phyloP scores from a whole-genome alignment of 2,113 vertebrate genomes.

The Argyrosomus japonicus region DNA sequence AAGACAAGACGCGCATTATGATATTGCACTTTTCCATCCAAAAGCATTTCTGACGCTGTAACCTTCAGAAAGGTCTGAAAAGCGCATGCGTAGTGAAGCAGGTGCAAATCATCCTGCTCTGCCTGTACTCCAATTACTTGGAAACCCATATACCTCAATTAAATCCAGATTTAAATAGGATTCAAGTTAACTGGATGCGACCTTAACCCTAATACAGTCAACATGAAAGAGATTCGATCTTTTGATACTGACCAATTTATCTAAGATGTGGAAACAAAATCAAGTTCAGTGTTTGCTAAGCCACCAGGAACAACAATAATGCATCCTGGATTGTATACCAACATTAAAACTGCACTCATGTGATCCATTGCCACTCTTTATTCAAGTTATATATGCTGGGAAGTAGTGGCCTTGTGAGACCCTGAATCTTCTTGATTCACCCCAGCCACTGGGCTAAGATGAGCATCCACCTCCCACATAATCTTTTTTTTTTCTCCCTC shows the following conservation, averaged over 20 bases:
- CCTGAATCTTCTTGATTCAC: conserved; percentile 19
- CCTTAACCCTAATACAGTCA: background rate
- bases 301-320: background rate
- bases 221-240: background rate
- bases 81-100: conserved; percentile 3
- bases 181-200: conserved; percentile 34
- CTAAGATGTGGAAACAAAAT: background rate
- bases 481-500: conserved; percentile 26
- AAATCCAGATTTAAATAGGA: conserved; percentile 36
- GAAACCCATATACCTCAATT: conserved; percentile 52
- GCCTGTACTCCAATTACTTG: conserved; percentile 25
- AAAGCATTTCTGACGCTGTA: background rate
- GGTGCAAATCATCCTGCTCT: background rate
- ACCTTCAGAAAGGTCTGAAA: background rate
- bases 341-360: background rate
- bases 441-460: conserved; percentile 27
- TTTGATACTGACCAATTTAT: background rate
- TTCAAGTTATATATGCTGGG: conserved; percentile 4
- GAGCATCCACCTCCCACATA: conserved; percentile 39
- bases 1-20: background rate
- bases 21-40: background rate
- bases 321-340: background rate
- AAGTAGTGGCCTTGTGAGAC: conserved; percentile 38
- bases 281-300: background rate
- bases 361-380: background rate